Evolutionary conservation across 2,113 vertebrate species (phyloP).

Genomic region (Bubo scandiacus): DNA sequence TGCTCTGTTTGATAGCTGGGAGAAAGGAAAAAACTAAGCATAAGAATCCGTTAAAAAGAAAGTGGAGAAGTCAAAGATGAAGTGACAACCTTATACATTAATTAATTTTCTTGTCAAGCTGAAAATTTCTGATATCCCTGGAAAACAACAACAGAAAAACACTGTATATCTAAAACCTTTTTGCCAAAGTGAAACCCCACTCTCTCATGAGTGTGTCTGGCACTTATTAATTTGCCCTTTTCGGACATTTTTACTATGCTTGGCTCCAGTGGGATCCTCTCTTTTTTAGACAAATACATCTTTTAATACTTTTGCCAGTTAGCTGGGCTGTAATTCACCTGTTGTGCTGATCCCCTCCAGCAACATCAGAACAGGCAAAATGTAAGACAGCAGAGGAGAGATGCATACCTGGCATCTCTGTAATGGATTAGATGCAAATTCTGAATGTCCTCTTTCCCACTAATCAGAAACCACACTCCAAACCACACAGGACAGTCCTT

Average conservation of each 20-base stretch:
- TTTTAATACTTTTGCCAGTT: background rate
- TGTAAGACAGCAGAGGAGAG: background rate
- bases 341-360: background rate
- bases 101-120: background rate
- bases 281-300: background rate
- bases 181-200: background rate
- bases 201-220: background rate
- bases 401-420: background rate
- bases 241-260: background rate
- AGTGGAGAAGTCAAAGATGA: background rate
- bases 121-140: background rate
- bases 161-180: background rate
- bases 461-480: background rate
- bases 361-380: background rate
- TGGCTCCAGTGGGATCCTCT: background rate
- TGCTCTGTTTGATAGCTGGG: background rate
- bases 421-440: background rate
- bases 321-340: background rate
- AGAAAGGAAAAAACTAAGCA: background rate
- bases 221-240: background rate
- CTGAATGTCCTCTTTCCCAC: background rate
- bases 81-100: background rate
- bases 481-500: background rate
- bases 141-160: background rate
- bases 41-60: background rate